Evolutionary conservation across 1,140 invertebrate species (phyloP).

Genomic region (Meloidogyne chitwoodi): DNA sequence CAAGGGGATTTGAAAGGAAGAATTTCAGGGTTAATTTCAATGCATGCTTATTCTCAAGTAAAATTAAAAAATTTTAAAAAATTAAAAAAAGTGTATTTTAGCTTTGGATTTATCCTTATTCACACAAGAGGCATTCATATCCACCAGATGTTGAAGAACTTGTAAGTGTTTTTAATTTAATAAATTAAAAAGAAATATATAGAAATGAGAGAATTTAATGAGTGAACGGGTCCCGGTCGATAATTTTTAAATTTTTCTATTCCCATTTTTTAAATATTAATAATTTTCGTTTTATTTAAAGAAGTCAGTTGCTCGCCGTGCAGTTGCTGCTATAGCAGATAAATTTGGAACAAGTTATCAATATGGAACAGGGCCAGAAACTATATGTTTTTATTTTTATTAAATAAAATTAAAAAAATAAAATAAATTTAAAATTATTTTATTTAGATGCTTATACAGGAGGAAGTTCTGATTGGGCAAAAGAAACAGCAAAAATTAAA

Average conservation of each 20-base stretch:
- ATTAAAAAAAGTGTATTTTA: slow-evolving; percentile 22
- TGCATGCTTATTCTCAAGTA: not conserved
- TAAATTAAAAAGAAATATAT: slow-evolving; percentile 8
- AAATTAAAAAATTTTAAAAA: not conserved
- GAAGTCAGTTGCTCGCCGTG: slow-evolving; percentile 46
- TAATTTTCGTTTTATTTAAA: not conserved
- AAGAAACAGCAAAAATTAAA: slow-evolving; percentile 55
- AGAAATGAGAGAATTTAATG: too few species aligned
- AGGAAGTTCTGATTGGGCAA: slow-evolving; percentile 56
- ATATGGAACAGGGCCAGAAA: slow-evolving; percentile 55
- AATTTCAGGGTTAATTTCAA: slow-evolving; percentile 46
- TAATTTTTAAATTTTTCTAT: not conserved
- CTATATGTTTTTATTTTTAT: too few species aligned
- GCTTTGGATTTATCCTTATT: slow-evolving; percentile 53
- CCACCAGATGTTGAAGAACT: slow-evolving; percentile 53
- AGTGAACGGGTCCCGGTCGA: too few species aligned
- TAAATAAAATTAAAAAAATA: too few species aligned
- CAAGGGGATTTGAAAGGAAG: slow-evolving; percentile 42
- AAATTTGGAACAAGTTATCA: slow-evolving; percentile 56
- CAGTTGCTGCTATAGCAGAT: slow-evolving; percentile 48
- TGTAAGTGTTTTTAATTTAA: slow-evolving; percentile 9
- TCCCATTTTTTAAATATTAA: too few species aligned
- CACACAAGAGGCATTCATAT: slow-evolving; percentile 45
- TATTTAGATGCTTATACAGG: slow-evolving; percentile 56
- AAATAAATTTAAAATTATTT: not conserved